phyloP scores from a whole-genome alignment of 2,888 invertebrate species.

The Seira musarum region DNA sequence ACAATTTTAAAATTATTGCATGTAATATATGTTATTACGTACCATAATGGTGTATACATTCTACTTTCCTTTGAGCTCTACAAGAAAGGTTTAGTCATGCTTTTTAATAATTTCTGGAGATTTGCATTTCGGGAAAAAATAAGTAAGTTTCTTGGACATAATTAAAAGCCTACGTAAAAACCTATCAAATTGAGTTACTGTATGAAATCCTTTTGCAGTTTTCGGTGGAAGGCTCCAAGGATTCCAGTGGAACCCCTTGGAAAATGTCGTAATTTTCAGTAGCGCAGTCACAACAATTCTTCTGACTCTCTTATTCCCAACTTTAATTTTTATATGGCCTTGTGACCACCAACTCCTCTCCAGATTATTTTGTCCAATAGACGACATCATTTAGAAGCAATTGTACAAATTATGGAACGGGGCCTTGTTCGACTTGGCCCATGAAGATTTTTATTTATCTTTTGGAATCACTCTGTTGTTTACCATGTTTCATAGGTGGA shows the following conservation, averaged over 20 bases:
- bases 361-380: neutral
- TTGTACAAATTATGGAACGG: neutral
- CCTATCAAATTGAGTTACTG: too few species aligned
- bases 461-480: neutral
- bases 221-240: too few species aligned
- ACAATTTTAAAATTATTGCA: too few species aligned
- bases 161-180: neutral
- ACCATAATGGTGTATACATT: too few species aligned
- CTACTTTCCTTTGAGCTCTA: too few species aligned
- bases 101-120: neutral
- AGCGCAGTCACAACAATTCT: neutral
- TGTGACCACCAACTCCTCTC: slow-evolving; percentile 11
- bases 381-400: too few species aligned
- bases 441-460: neutral
- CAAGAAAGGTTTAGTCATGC: too few species aligned
- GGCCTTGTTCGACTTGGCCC: neutral
- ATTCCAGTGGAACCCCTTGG: too few species aligned
- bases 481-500: neutral
- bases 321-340: neutral
- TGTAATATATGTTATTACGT: too few species aligned
- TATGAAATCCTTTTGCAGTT: too few species aligned
- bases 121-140: neutral
- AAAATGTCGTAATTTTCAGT: too few species aligned
- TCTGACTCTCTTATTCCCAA: neutral
- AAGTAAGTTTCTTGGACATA: neutral